phyloP scores from a whole-genome alignment of 2,113 vertebrate genomes.

The Xyrauchen texanus region DNA sequence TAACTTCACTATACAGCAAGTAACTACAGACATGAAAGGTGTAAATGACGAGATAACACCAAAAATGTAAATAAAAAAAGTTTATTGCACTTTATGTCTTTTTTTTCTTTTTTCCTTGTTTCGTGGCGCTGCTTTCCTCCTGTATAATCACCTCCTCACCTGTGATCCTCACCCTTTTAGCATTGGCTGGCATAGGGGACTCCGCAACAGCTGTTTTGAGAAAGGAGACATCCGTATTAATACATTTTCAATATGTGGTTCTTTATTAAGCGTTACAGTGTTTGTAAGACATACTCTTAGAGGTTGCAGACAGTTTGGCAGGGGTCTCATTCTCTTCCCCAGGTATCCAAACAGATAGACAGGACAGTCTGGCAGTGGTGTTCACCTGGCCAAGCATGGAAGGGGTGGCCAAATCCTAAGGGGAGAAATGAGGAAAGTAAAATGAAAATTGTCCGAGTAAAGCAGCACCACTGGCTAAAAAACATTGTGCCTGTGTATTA shows the following conservation, averaged over 20 bases:
- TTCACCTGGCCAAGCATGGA: conserved; percentile 84
- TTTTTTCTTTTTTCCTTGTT: conserved; percentile 60
- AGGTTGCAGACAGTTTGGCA: conserved; percentile 62
- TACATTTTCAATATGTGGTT: too few relatives aligned
- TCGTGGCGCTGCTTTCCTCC: conserved; percentile 68
- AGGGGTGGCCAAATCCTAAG: conserved; percentile 70
- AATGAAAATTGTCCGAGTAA: too few relatives aligned
- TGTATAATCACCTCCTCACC: conserved; percentile 68
- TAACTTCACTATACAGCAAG: too few relatives aligned
- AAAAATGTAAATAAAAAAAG: background rate
- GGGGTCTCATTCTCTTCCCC: conserved; percentile 27
- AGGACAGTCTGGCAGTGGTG: conserved; percentile 88
- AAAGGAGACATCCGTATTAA: background rate
- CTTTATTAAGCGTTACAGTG: background rate
- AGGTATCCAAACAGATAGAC: conserved; percentile 86
- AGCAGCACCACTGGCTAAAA: too few relatives aligned
- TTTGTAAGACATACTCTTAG: conserved; percentile 69
- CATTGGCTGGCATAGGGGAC: conserved; percentile 52
- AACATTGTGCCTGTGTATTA: too few relatives aligned
- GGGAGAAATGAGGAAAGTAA: too few relatives aligned
- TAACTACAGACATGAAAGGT: too few relatives aligned
- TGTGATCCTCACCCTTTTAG: conserved; percentile 62
- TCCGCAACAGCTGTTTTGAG: conserved; percentile 21
- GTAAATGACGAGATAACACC: background rate
- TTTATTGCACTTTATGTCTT: conserved; percentile 52